Base-by-base conservation (phyloP, 2,888 invertebrate species). In the Didymodactylos carnosus region DNA sequence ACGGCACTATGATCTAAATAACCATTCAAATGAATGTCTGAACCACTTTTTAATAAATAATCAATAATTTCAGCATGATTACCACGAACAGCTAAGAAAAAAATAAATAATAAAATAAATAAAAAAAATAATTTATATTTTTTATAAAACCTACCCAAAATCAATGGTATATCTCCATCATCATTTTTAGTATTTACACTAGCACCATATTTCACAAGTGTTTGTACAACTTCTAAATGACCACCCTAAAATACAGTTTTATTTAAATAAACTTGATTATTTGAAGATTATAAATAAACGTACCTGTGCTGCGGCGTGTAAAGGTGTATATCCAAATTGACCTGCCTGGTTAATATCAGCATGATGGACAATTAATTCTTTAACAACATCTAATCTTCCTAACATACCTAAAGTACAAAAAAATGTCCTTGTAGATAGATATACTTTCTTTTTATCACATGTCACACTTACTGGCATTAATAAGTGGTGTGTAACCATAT, bases 251-350 rank as follows among this genome's bases (percentile, higher is more conserved):
- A n/a, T n/a, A n/a, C n/a, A n/a, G 19, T 25, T 39, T 19, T 23
- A 62, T 19, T 13, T 19, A 4, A 62, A 72, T n/a, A n/a, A n/a
- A 39, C 11, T 43, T 14, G 40, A 11, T 39, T 7, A 62, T 25
- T 25, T 29, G 29, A 19, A 40, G 41, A 19, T 25, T 10, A 46
- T 35, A 29, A 13, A 23, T 23, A 69, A 25, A 39, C 10, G n/a
- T 73, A 73, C 73, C 39, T 75, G 75, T 29, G 75, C 46, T 27
- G 75, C 72, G 41, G 75, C 75, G 46, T 75, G 75, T 10, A 75
- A 29, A 23, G 75, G 69, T 23, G 75, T 53, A 70, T 75, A 75
- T 11, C 75, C 75, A 46, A 72, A 72, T 51, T 70, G 41, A 25
- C 39, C 69, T 11, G 35, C 69, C 39, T 69, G 72, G 7, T 75